Evolutionary conservation across 1,140 invertebrate species (phyloP), one percentile per base, ranked within the genome.

Genomic region (Lordiphosa mommai): DNA sequence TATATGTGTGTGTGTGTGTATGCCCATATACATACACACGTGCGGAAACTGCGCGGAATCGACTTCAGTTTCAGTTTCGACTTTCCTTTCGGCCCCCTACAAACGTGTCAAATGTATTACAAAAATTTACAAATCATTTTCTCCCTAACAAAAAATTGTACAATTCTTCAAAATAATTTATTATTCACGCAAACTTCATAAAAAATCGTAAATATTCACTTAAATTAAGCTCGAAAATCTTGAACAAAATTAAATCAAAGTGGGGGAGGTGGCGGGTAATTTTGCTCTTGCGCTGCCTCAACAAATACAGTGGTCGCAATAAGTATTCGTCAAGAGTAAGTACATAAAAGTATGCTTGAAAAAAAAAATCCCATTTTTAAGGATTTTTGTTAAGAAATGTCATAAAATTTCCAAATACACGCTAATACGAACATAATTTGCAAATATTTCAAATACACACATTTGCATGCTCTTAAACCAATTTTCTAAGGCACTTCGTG

Each of bases 271-370:
- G 23, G 44, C 2, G 32, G 44, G 5, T 34, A 4, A 29, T 5
- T 13, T 34, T 79, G 60, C 71, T 59, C 61, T 61, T 61, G 72
- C 53, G 74, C 74, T 80, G 77, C 76, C 76, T 84, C 77, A 80
- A 80, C 76, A 80, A 79, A 76, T 65, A 44, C 48, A 37, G 47
- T 44, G 60, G 41, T 60, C 23, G 6, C 23, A 27, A 61, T 60
- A 60, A 60, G 55, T 47, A 27, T 27, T 7, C 23, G 23, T 27
- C 23, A 27, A 27, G 23, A 27, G 23, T 27, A 7, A 27, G n/a
- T n/a, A n/a, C n/a, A n/a, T n/a, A n/a, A n/a, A n/a, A n/a, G n/a
- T n/a, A n/a, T n/a, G n/a, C n/a, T n/a, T n/a, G n/a, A n/a, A n/a
- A n/a, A n/a, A n/a, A n/a, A n/a, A n/a, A n/a, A n/a, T n/a, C n/a